phyloP scores from a whole-genome alignment of 2,797 vertebrate species.

The Neosalanx taihuensis region DNA sequence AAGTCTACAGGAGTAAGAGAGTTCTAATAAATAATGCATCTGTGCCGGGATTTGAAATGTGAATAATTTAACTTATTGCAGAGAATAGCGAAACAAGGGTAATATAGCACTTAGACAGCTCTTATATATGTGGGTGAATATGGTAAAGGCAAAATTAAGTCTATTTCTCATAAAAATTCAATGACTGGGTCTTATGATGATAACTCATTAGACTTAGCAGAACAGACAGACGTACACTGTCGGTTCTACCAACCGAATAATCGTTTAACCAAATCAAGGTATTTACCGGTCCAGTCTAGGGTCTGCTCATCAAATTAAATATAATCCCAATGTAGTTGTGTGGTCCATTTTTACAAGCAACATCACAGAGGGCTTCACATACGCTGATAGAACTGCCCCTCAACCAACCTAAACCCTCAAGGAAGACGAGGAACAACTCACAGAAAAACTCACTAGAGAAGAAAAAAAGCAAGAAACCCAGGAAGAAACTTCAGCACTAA shows the following conservation, averaged over 20 bases:
- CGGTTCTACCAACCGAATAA: background rate
- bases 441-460: too few species aligned
- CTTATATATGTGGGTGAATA: conserved; percentile 2
- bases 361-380: too few species aligned
- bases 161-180: background rate
- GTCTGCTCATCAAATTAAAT: too few species aligned
- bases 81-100: conserved; percentile 11
- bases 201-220: background rate
- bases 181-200: background rate
- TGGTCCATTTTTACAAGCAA: too few species aligned
- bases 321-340: too few species aligned
- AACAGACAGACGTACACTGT: background rate
- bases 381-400: background rate
- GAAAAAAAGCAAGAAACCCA: too few species aligned
- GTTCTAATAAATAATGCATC: conserved; percentile 47
- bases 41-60: conserved; percentile 39
- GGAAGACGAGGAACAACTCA: background rate
- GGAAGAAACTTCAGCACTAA: background rate
- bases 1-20: conserved; percentile 23
- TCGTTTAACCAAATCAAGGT: background rate
- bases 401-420: background rate
- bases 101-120: conserved; percentile 16
- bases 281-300: background rate
- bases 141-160: background rate
- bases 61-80: conserved; percentile 53